Evolutionary conservation across 2,113 vertebrate species (phyloP), one percentile per base, ranked within the genome.

Genomic region (Arenaria interpres): DNA sequence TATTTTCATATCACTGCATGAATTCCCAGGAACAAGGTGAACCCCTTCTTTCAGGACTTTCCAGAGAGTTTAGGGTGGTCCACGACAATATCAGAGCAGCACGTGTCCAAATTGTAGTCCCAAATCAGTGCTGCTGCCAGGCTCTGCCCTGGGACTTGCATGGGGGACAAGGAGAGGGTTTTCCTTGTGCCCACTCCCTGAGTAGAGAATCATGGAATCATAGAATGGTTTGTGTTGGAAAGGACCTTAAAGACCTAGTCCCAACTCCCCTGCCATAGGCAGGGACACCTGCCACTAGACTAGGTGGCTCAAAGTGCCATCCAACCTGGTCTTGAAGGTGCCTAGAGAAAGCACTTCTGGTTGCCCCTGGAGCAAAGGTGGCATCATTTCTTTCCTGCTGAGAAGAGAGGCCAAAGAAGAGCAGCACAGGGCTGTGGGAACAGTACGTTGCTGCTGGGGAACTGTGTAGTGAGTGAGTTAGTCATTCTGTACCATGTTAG

Each of bases 361-460:
- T 57, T 88, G 4, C 12, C 24, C 33, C 27, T 48, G 45, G 16
- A 68, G 9, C 10, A 85, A 63, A 78, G 25, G 14, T 54, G 43
- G 7, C 19, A 43, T 72, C 28, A 4, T 3, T 75, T 7, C 8
- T 74, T 43, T 78, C 28, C 27, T 60, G 10, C 17, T 80, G 48
- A 66, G 54, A 76, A 35, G 22, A 35, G n/a, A 46, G 15, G 62
- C 21, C 33, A 80, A 43, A 83, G 43, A 77, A 27, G 19, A 67
- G 1, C 5, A 50, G 10, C 20, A 13, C 0, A 3, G 18, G 35
- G 33, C 18, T 46, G 27, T n/a, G 30, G 35, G 30, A 75, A 51
- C 39, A 28, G 12, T 6, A 14, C 0, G 0, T 4, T 82, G 37
- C 37, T 76, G 32, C 24, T 17, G 8, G 46, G 59, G 35, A 81